A percentile compares a stretch with the other conserved stretches of the same genome.
These are phyloP conservation scores for Penelope pileata DNA, from an alignment of 2,113 vertebrate species.

Conservation along the genomic window DNA sequence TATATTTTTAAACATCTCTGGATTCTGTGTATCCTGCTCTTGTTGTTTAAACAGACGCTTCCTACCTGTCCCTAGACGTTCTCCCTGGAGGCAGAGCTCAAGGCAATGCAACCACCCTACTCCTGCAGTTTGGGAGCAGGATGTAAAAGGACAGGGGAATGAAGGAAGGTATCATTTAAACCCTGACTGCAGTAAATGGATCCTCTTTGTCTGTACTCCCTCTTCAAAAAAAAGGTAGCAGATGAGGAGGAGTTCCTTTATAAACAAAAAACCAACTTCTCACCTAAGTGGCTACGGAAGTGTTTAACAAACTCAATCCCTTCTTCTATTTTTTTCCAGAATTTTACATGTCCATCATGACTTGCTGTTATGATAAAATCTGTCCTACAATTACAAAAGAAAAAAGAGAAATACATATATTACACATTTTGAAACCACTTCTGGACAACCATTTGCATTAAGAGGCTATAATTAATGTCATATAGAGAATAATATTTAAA, in stretches of 20 bases:
- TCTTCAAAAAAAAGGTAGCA: background rate
- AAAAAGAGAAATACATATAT: background rate
- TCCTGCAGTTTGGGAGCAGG: background rate
- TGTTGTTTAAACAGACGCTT: background rate
- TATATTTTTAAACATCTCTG: background rate
- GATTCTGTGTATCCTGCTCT: background rate
- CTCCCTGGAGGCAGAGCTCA: background rate
- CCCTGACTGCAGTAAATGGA: background rate
- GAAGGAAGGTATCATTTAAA: background rate
- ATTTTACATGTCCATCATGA: constrained; percentile 98
- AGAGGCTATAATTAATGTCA: background rate
- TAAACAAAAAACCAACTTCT: constrained; percentile 17
- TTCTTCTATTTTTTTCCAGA: constrained; percentile 97
- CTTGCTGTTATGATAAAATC: constrained; percentile 97
- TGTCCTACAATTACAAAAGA: constrained; percentile 79
- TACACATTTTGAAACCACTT: background rate
- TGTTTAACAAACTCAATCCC: constrained; percentile 99
- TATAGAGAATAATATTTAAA: background rate
- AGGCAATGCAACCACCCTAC: background rate
- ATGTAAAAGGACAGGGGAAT: rapidly evolving
- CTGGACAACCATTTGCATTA: background rate
- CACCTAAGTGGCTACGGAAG: constrained; percentile 94
- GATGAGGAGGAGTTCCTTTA: background rate
- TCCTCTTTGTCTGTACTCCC: background rate
- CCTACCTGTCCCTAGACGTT: background rate